phyloP scores from a whole-genome alignment of 2,888 invertebrate species.

The Stictocephala bisonia region DNA sequence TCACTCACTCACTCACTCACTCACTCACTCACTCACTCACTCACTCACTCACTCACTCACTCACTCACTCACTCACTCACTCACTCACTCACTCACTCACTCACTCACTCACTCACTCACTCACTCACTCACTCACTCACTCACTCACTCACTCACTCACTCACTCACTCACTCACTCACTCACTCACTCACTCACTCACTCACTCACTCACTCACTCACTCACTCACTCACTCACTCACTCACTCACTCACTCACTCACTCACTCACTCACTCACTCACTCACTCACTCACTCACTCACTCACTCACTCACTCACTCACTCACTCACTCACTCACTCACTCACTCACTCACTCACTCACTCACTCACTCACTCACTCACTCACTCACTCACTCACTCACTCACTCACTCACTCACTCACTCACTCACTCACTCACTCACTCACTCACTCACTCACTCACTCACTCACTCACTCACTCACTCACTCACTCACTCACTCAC shows the following conservation, averaged over 20 bases:
- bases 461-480: background rate
- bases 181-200: constrained; percentile 22
- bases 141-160: constrained; percentile 11
- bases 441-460: background rate
- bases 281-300: background rate
- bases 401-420: background rate
- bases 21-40: background rate
- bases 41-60: background rate
- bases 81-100: background rate
- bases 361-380: background rate
- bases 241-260: background rate
- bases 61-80: background rate
- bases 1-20: background rate
- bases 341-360: background rate
- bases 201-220: background rate
- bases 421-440: background rate
- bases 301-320: background rate
- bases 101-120: background rate
- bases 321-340: background rate
- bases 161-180: constrained; percentile 3
- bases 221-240: background rate
- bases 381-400: background rate
- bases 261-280: background rate
- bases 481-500: background rate
- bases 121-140: background rate